Evolutionary conservation across 2,888 invertebrate species (phyloP), one percentile per base, ranked within the genome.

Genomic region (Hyppa rectilinea): DNA sequence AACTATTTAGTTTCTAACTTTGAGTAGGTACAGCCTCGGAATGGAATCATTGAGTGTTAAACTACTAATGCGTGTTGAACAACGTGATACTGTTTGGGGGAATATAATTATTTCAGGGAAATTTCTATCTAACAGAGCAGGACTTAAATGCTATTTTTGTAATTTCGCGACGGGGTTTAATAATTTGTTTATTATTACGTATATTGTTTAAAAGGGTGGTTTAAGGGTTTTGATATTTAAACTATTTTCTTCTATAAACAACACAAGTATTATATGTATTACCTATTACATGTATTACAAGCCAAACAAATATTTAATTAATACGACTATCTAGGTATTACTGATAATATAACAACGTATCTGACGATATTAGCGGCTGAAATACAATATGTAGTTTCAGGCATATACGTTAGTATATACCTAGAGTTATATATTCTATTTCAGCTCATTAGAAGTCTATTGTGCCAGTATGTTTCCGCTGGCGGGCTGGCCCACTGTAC

Each of bases 1-100:
- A 80, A 86, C 74, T 78, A n/a, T n/a, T n/a, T n/a, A 78, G 75
- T 80, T 84, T 79, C 78, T 65, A 83, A 85, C 84, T 86, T 53
- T 81, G 80, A 78, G 78, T 36, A 36, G 36, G 36, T 81, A 83
- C 76, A 73, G 82, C 78, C 75, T 71, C 76, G 49, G 56, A 81
- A 80, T 76, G 68, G 65, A 78, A 75, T 81, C 60, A 76, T 76
- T 75, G 64, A 58, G 68, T 72, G 53, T 74, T 75, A 63, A 72
- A 69, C 61, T 78, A 71, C 63, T 80, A 75, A 83, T 74, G 59
- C 65, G 72, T 72, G 63, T 74, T 68, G 29, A 77, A 81, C 63
- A 65, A 64, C 38, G 58, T 73, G 58, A 53, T 49, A 75, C 38
- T 67, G 38, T 72, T 80, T 56, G 31, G 17, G 17, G 38, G 0